Evolutionary conservation across 2,797 vertebrate genomes (phyloP).

Genomic region (Poeciliopsis presidionis): DNA sequence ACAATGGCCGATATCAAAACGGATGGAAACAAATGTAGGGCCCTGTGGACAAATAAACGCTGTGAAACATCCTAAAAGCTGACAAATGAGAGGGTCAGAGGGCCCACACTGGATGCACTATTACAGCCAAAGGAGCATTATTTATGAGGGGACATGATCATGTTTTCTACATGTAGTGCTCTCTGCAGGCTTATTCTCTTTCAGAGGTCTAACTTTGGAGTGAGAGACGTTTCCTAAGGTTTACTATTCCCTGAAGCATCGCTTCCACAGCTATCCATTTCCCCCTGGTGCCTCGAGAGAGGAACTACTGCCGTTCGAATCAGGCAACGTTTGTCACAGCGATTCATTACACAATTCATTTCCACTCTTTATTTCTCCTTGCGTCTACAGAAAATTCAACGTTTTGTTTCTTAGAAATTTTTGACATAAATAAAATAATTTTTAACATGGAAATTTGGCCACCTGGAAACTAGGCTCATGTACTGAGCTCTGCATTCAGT

Average conservation of each 20-base stretch:
- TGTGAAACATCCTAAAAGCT: slow-evolving; percentile 71
- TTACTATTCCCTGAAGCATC: slow-evolving; percentile 71
- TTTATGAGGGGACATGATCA: slow-evolving; percentile 51
- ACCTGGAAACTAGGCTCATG: background rate
- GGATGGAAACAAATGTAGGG: slow-evolving; percentile 66
- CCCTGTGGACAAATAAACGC: slow-evolving; percentile 63
- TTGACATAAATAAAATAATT: background rate
- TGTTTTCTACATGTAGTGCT: slow-evolving; percentile 33
- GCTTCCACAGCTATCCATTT: slow-evolving; percentile 83
- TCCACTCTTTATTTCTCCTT: background rate
- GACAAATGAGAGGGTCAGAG: slow-evolving; percentile 73
- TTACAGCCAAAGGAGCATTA: slow-evolving; percentile 49
- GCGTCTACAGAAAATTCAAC: background rate
- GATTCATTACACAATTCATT: background rate
- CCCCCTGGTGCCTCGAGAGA: slow-evolving; percentile 82
- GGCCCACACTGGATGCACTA: slow-evolving; percentile 57
- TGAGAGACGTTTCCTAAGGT: slow-evolving; percentile 49
- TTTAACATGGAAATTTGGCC: background rate
- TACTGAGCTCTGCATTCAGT: background rate
- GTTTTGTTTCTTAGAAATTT: background rate
- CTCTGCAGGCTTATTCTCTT: slow-evolving; percentile 39
- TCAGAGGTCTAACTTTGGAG: slow-evolving; percentile 43
- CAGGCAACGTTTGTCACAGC: slow-evolving; percentile 17
- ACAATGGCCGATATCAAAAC: slow-evolving; percentile 73
- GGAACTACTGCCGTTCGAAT: slow-evolving; percentile 75